Conservation (phyloP, 2,113 vertebrate species). For the Chauna torquata region DNA sequence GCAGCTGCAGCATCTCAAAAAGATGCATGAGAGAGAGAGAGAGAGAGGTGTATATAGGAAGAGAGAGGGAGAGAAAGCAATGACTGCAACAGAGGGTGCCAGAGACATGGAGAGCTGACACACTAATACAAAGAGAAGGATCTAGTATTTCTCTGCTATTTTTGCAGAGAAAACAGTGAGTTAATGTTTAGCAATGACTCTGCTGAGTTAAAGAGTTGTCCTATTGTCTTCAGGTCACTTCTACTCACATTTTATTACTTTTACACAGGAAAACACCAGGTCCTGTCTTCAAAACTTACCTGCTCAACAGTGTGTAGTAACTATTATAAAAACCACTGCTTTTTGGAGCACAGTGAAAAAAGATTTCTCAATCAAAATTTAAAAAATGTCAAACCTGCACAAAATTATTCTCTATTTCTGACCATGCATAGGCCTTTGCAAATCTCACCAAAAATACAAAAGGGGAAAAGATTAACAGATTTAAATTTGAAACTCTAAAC, state of each 20-base stretch:
- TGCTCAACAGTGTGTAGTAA: not conserved
- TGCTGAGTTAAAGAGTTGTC: not conserved
- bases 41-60: accelerated
- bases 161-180: not conserved
- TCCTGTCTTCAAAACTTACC: not conserved
- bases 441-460: not conserved
- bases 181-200: not conserved
- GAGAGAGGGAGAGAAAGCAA: accelerated
- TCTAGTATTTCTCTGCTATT: not conserved
- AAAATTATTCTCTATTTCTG: not conserved
- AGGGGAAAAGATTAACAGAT: not conserved
- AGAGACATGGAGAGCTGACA: not conserved
- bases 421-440: not conserved
- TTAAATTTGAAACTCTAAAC: not conserved
- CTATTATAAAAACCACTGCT: not conserved
- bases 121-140: not conserved
- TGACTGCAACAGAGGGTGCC: not conserved
- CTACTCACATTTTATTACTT: not conserved
- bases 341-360: not conserved
- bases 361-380: accelerated
- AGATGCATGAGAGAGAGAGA: accelerated
- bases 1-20: not conserved
- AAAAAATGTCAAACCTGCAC: not conserved
- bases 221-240: not conserved
- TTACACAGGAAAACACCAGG: not conserved